These are phyloP conservation scores for Eilema depressum DNA, from an alignment of 2,888 invertebrate species.

Conservation along the genomic window DNA sequence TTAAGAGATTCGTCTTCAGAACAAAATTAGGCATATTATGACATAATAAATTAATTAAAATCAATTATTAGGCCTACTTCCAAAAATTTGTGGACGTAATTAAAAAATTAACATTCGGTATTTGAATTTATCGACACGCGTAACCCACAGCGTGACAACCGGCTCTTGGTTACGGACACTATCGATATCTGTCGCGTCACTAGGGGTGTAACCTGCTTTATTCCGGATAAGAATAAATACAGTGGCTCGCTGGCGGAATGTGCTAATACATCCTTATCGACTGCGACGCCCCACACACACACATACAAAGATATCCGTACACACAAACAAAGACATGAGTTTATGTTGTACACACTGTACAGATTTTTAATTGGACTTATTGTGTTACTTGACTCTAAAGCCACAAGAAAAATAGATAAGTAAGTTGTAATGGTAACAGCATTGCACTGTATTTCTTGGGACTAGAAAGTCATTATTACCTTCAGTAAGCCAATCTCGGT, in stretches of 20 bases:
- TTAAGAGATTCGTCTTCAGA: background rate
- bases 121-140: conserved; percentile 39
- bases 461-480: background rate
- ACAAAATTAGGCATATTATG: background rate
- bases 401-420: background rate
- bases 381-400: background rate
- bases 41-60: background rate
- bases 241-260: conserved; percentile 82
- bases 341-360: conserved; percentile 29
- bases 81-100: background rate
- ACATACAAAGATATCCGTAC: conserved; percentile 51
- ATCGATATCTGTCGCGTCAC: conserved; percentile 67
- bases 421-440: background rate
- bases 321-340: conserved; percentile 52
- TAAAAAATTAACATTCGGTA: background rate
- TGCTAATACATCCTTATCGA: conserved; percentile 86
- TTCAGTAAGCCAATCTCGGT: no score
- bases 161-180: conserved; percentile 39
- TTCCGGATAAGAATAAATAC: conserved; percentile 86
- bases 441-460: background rate
- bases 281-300: conserved; percentile 65
- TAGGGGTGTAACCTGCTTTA: conserved; percentile 85
- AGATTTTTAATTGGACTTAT: conserved; percentile 43
- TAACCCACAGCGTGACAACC: conserved; percentile 26
- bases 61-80: background rate